phyloP scores from a whole-genome alignment of 2,888 invertebrate species.

The Sphaeridia pumilis region DNA sequence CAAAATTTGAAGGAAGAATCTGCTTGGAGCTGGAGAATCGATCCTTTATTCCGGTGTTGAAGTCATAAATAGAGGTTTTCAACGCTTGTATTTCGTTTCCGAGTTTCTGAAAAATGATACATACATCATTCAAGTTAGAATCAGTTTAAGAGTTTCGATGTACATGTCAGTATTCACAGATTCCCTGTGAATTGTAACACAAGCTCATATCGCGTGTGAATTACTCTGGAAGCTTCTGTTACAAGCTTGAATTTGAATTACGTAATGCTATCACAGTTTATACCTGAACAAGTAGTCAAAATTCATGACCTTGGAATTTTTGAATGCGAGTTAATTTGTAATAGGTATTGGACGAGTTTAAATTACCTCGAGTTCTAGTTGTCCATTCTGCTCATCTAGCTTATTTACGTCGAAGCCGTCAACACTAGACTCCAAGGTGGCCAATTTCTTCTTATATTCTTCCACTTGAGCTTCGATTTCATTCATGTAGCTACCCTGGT shows the following conservation, averaged over 20 bases:
- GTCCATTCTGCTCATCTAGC: slow-evolving; percentile 54
- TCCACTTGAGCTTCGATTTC: slow-evolving; percentile 58
- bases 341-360: no score
- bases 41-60: slow-evolving; percentile 29
- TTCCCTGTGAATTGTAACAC: no score
- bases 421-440: slow-evolving; percentile 54
- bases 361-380: slow-evolving; percentile 48
- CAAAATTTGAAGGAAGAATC: slow-evolving; percentile 31
- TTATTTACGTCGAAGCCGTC: slow-evolving; percentile 65
- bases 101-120: slow-evolving; percentile 17
- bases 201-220: no score
- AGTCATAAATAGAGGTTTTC: slow-evolving; percentile 22
- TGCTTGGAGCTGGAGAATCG: slow-evolving; percentile 33
- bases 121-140: no score
- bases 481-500: slow-evolving; percentile 65
- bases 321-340: no score
- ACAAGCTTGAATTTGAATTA: no score
- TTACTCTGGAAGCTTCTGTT: no score
- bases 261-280: no score
- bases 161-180: no score
- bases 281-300: no score
- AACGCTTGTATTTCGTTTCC: slow-evolving; percentile 20
- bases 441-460: slow-evolving; percentile 55
- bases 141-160: no score
- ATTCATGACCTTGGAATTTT: no score